Evolutionary conservation across 53 echinoderm and acorn worm genomes (phyloP), one percentile per base, ranked within the genome.

Genomic region (Antedon mediterranea): DNA sequence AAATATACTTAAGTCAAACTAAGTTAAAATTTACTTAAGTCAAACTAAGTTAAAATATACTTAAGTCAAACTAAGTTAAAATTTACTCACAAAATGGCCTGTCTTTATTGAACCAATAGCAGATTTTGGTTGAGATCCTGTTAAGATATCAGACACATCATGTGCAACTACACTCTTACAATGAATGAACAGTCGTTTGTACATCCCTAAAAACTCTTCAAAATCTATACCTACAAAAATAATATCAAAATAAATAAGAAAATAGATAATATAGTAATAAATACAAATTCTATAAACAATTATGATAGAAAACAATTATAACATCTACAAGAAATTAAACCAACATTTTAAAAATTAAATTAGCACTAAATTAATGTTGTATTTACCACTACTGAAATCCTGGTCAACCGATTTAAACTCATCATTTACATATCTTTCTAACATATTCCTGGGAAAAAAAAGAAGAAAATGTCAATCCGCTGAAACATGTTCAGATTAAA

Each of bases 131-230:
- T n/a, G 81, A 42, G 89, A 83, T 4, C 78, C 81, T 0, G 91
- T 89, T 3, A 81, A 57, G 28, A 91, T 88, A 28, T 91, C 89
- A 0, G 72, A 43, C n/a, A 90, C 82, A 43, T 90, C 90, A 76
- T 87, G 85, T 37, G 94, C 82, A 3, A 94, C 89, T 7, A 94
- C 94, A 29, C 91, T 84, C 0, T 91, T 86, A 31, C 94, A 94
- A 6, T 82, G 32, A 0, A 94, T 80, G 81, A 94, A 94, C 81
- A 94, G 71, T 15, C 94, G 85, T 31, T 87, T 80, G 72, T 94
- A 94, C 94, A 94, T 94, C 71, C 87, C 91, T 28, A 94, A 89
- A 74, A 94, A 94, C 84, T 94, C 94, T 71, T 94, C 94, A 91
- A 94, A 91, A 37, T 94, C 94, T 80, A 94, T 94, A 30, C 88